A percentile compares a stretch with the other conserved stretches of the same genome.
Evolutionary conservation across 53 echinoderm and acorn worm genomes (phyloP).

Genomic region (Luidia sarsii): DNA sequence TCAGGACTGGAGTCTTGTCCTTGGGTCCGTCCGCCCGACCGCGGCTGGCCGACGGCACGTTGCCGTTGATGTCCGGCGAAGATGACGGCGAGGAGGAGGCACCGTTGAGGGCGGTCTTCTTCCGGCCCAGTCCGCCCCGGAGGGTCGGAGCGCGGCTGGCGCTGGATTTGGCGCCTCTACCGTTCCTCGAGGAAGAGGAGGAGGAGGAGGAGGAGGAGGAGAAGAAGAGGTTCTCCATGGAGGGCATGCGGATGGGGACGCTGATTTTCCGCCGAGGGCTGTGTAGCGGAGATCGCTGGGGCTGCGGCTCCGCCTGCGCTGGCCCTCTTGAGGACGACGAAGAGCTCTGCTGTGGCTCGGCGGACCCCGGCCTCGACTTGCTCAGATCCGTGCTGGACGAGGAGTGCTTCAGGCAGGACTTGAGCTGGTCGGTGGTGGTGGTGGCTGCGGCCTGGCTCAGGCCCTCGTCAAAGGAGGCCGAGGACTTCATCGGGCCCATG

Average conservation of each 20-base stretch:
- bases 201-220: constrained; percentile 7
- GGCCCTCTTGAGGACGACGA: no score
- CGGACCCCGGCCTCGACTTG: neutral
- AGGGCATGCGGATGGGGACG: constrained; percentile 41
- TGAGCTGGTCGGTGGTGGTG: neutral
- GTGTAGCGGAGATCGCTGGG: neutral
- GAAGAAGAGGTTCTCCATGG: constrained; percentile 34
- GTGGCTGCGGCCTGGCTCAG: neutral
- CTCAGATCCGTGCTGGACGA: constrained; percentile 35
- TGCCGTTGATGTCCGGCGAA: constrained; percentile 35
- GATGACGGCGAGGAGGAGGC: neutral
- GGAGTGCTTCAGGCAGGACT: neutral
- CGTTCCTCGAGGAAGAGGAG: neutral
- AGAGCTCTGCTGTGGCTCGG: no score
- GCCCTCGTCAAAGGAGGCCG: constrained; percentile 5
- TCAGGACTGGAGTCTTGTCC: constrained; percentile 1
- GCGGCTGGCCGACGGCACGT: neutral
- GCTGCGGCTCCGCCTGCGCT: no score
- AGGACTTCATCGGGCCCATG: constrained; percentile 6
- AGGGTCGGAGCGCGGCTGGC: neutral
- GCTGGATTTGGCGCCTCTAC: neutral
- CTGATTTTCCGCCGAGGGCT: constrained; percentile 44
- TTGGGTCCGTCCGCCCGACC: neutral
- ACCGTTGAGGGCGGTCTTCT: neutral
- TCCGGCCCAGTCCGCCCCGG: neutral